Base-by-base conservation (phyloP, 2,888 invertebrate species). In the Cheilosia grossa region DNA sequence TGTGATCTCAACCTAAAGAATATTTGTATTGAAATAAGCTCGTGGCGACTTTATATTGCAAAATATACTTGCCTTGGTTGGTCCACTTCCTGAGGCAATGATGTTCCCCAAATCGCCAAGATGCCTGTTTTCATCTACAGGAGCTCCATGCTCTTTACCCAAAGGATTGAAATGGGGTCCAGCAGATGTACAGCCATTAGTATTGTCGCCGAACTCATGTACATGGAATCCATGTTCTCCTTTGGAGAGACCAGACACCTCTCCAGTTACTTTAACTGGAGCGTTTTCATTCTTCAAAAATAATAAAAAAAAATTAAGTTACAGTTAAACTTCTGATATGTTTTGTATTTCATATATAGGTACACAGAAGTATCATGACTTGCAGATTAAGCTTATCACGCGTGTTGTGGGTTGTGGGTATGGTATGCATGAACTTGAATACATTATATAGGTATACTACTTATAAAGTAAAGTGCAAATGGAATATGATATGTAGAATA, bases 181-280 rank as follows among this genome's bases (percentile, higher is more conserved):
- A 42, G 98, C 98, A 47, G 97, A 98, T n/a, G 96, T 97, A 92
- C 99, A 99, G 0, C 97, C 97, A 91, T 98, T 98, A 33, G 98
- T 98, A 90, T 97, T 97, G 92, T 98, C 98, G 0, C 99, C 99
- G 90, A 98, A 98, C 93, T 99, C 97, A 91, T 99, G 99, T 82
- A 99, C 95, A 91, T 99, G 99, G 93, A 99, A 98, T 24, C 92
- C 92, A 82, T 92, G 93, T 2, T 92, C 90, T 82, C 98, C 98
- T 91, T 95, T 93, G 19, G 93, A 91, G 40, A 99, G 93, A 1
- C 98, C 98, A 37, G 91, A 93, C 10, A 99, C 94, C 92, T 97
- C 95, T 7, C 98, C 98, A 40, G 94, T 94, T n/a, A 98, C 93
- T 75, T 94, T 93, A 1, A 97, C 96, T 1, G 95, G 94, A n/a